Evolutionary conservation across 53 echinoderm and acorn worm species (phyloP), one percentile per base, ranked within the genome.

Genomic region (Holothuria leucospilota): DNA sequence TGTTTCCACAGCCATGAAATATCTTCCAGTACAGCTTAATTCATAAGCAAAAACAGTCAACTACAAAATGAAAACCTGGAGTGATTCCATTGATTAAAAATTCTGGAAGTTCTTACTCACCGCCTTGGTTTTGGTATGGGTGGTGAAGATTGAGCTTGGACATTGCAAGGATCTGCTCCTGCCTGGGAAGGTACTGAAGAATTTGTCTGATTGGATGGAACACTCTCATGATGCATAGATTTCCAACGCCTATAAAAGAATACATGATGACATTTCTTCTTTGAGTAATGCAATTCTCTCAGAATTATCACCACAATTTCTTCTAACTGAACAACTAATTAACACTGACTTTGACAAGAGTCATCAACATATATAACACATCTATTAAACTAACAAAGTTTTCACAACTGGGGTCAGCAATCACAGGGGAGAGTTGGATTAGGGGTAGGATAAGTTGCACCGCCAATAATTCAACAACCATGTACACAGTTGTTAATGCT

Each of bases 71-170:
- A 18, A 56, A 5, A 18, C 18, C 15, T 2, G 15, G 56, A 56
- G 56, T 56, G 56, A 18, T 16, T 1, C 16, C 18, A 9, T 56
- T 16, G 18, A 16, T 2, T 56, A 16, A 16, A 56, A 56, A 56
- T 56, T 56, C 3, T 46, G 6, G 11, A 46, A 46, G 18, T 10
- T 56, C 16, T 18, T 15, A 56, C 56, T 78, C 53, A 78, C 79
- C 79, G 49, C 27, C 79, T 78, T 1, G 79, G 79, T 78, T 78
- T 78, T 59, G 79, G 79, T 51, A 78, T 30, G 11, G 79, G 60
- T 28, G 79, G 58, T 15, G 79, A 10, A 0, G 56, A 10, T 78
- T 78, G 79, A 2, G 72, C 23, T 39, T 21, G 38, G 20, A 41
- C 40, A 72, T 72, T 72, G 34, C 18, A 12, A 2, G 38, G 11